Percentiles rank a stretch among this genome's conserved stretches.
Conservation (phyloP, 2,888 invertebrate species). For the Aspidiotus destructor region DNA sequence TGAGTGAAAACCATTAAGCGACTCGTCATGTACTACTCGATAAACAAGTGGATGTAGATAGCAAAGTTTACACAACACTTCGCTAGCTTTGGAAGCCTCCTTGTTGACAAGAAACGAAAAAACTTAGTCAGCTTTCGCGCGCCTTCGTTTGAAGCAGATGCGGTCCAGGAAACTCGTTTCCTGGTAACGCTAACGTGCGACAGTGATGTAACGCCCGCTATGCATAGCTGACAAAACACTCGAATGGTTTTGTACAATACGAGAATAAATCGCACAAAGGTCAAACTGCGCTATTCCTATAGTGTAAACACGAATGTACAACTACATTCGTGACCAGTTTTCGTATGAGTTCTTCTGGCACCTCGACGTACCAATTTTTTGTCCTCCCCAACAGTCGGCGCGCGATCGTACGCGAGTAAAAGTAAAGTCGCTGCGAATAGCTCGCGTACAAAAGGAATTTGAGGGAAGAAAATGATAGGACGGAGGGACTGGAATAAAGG, state of each 20-base stretch:
- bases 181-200: neutral
- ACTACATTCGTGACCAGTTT: neutral
- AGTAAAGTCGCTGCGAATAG: neutral
- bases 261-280: constrained; percentile 1
- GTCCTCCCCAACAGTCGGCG: neutral
- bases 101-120: too few species aligned
- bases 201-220: neutral
- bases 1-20: too few species aligned
- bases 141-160: too few species aligned
- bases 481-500: constrained; percentile 17
- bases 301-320: too few species aligned
- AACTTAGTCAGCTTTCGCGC: too few species aligned
- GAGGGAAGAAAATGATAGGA: neutral
- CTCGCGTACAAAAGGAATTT: neutral
- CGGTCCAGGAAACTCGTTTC: neutral
- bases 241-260: neutral
- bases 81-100: too few species aligned
- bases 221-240: neutral
- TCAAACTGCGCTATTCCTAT: neutral
- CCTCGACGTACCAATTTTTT: neutral
- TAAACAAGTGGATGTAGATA: too few species aligned
- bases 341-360: neutral
- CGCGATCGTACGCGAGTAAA: neutral
- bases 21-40: too few species aligned
- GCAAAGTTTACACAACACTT: too few species aligned